A percentile compares a stretch with the other conserved stretches of the same genome.
phyloP scores from a whole-genome alignment of 2,113 vertebrate species.

The Oplegnathus fasciatus region DNA sequence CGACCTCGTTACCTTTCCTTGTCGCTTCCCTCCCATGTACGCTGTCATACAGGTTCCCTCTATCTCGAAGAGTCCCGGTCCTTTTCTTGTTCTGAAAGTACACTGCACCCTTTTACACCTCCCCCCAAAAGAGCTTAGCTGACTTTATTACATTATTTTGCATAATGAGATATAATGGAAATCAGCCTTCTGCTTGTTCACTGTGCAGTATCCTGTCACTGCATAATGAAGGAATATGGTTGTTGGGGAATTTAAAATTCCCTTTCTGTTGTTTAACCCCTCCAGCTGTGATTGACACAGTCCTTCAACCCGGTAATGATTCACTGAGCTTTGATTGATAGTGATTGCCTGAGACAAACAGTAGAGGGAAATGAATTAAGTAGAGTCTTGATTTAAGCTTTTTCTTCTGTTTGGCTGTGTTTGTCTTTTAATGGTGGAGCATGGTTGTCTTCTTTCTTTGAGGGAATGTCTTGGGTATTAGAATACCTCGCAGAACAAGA shows the following conservation, averaged over 20 bases:
- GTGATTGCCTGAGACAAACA: not conserved
- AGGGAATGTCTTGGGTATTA: not conserved
- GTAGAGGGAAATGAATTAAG: not conserved
- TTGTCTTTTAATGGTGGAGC: not conserved
- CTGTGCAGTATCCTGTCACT: not conserved
- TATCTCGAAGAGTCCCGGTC: not conserved
- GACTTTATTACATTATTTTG: constrained; percentile 33
- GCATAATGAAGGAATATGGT: constrained; percentile 6
- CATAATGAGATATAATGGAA: constrained; percentile 31
- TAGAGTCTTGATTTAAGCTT: not conserved
- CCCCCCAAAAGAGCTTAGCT: not conserved
- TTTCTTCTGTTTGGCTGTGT: not conserved
- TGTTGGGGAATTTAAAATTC: not conserved
- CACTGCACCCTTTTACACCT: not conserved
- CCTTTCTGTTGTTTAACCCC: not conserved
- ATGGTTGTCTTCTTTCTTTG: not conserved
- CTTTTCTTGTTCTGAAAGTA: constrained; percentile 19
- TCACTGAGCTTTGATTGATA: constrained; percentile 17
- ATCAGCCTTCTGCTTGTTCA: constrained; percentile 4
- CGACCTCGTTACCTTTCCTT: constrained; percentile 17
- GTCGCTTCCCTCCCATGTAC: constrained; percentile 6
- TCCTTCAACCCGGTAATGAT: not conserved
- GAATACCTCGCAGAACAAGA: not conserved
- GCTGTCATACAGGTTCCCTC: constrained; percentile 7
- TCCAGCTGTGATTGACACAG: not conserved